Conservation (phyloP, 2,888 invertebrate species). For the Syritta pipiens region DNA sequence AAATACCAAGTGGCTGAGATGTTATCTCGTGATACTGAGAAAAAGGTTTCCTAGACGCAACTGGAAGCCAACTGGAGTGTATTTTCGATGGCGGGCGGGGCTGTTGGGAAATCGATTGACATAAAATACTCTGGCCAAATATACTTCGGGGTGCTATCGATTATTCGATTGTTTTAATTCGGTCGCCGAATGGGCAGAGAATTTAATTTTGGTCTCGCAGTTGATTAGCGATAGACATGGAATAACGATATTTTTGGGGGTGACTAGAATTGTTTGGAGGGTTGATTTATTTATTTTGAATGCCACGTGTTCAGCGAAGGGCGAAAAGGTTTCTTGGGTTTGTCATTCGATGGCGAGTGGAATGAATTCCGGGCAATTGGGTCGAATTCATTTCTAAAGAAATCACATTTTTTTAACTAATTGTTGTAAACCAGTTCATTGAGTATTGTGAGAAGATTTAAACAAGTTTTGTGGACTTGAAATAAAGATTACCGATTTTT, state of each 20-base stretch:
- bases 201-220: conserved; percentile 7
- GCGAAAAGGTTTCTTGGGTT: not conserved
- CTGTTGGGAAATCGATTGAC: not conserved
- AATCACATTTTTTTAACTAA: too few species aligned
- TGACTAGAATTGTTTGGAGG: too few species aligned
- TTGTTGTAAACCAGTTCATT: too few species aligned
- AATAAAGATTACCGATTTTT: too few species aligned
- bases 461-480: too few species aligned
- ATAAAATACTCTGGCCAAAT: not conserved
- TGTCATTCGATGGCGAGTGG: not conserved
- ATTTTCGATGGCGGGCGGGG: too few species aligned
- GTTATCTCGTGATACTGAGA: conserved; percentile 1
- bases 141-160: conserved; percentile 7
- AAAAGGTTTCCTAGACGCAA: too few species aligned
- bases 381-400: too few species aligned
- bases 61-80: too few species aligned
- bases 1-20: not conserved
- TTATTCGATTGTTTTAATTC: conserved; percentile 18
- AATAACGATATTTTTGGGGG: not conserved
- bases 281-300: not conserved
- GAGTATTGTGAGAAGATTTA: too few species aligned
- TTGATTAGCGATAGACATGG: conserved; percentile 14
- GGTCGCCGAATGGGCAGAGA: not conserved
- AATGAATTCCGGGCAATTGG: too few species aligned
- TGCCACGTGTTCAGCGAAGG: not conserved